Percentiles rank a stretch among this genome's conserved stretches.
These are phyloP conservation scores for Epicampocera succincta DNA, from an alignment of 2,888 invertebrate species.

Conservation along the genomic window DNA sequence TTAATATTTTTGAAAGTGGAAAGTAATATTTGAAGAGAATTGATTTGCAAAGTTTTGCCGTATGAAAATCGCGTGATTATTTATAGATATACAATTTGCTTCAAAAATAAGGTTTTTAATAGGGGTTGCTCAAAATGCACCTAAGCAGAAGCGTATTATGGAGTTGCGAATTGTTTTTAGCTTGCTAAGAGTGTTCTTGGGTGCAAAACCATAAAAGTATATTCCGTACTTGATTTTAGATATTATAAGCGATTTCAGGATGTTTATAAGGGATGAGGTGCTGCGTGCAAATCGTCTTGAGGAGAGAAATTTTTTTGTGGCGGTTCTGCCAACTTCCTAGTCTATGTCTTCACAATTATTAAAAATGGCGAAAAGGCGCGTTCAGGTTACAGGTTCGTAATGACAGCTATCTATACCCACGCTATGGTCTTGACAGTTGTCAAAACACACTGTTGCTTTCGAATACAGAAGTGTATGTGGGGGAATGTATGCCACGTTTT, in stretches of 20 bases:
- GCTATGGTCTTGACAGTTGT: no score
- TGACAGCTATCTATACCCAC: no score
- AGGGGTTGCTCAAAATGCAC: constrained; percentile 46
- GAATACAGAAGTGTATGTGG: no score
- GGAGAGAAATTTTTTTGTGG: constrained; percentile 55
- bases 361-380: no score
- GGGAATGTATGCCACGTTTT: no score
- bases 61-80: background rate
- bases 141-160: constrained; percentile 27
- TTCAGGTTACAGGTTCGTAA: no score
- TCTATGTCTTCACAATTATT: no score
- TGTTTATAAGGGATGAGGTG: constrained; percentile 17
- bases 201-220: constrained; percentile 33
- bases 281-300: constrained; percentile 36
- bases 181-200: constrained; percentile 22
- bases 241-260: constrained; percentile 37
- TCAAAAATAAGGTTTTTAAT: constrained; percentile 55
- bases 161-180: constrained; percentile 38
- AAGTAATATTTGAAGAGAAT: background rate
- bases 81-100: background rate
- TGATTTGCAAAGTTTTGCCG: background rate
- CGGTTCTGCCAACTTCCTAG: no score
- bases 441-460: no score
- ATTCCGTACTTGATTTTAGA: constrained; percentile 52
- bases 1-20: constrained; percentile 7